Evolutionary conservation across 2,888 invertebrate species (phyloP), one percentile per base, ranked within the genome.

Genomic region (Tenthredo notha): DNA sequence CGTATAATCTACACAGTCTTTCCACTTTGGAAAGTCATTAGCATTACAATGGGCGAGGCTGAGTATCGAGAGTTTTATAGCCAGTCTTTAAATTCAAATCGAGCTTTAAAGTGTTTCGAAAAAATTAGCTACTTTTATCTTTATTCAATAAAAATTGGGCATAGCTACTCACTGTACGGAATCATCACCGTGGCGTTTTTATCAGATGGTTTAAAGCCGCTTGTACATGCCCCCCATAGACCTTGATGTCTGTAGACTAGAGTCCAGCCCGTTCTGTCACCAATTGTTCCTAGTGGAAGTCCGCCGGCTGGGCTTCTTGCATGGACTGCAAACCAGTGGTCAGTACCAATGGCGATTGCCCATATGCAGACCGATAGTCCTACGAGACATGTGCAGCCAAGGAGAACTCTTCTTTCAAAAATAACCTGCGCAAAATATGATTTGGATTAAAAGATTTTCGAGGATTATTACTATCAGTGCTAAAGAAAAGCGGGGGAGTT

Each of bases 281-380:
- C 86, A 83, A 89, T 90, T 7, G 54, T n/a, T 50, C 88, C 87
- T 7, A 92, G 84, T 5, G 89, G 89, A 78, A 91, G 86, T 67
- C 93, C 93, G 29, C 88, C 83, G 12, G 5, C 29, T 21, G 90
- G 88, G 50, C 89, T 86, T 2, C 92, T 92, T 0, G 93, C 93
- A 85, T 91, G 85, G 86, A 97, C 95, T 70, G 95, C 94, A 88
- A 96, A 96, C 97, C 97, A 97, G 90, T 96, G 96, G 90, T 96
- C 95, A 3, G 97, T 97, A 86, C 96, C 95, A 77, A 97, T 96
- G 33, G 97, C 96, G 18, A 96, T 94, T 72, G 96, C 95, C 97
- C 97, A 97, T 65, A 97, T 91, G 84, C 97, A 94, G 4, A 96
- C 94, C 37, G 95, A 95, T 0, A 97, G 89, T 0, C 96, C 96